These are phyloP conservation scores for Timema podura DNA, from an alignment of 2,888 invertebrate species.

Conservation along the genomic window DNA sequence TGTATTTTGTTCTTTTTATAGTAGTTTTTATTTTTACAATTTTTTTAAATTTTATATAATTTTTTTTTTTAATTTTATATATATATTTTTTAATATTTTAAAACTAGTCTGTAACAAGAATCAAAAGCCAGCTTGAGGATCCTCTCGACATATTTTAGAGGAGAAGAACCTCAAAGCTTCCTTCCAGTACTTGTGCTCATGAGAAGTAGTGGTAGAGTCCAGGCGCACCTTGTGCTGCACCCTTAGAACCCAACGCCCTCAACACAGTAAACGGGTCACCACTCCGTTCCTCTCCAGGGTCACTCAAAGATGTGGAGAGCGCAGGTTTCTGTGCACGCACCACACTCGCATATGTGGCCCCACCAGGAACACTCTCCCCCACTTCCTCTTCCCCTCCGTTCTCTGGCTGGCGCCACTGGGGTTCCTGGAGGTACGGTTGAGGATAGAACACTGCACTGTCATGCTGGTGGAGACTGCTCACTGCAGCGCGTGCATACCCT, in stretches of 20 bases:
- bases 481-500: conserved; percentile 35
- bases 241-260: conserved; percentile 48
- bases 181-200: conserved; percentile 35
- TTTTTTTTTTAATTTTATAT: conserved; percentile 16
- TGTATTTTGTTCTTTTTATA: conserved; percentile 19
- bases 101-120: too few relatives aligned
- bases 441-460: conserved; percentile 35
- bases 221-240: conserved; percentile 35
- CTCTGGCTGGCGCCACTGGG: conserved; percentile 29
- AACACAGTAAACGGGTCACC: conserved; percentile 49
- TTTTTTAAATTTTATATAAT: not conserved
- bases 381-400: conserved; percentile 27
- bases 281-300: conserved; percentile 11
- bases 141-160: too few relatives aligned
- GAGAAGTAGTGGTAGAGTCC: conserved; percentile 57
- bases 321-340: conserved; percentile 36
- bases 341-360: conserved; percentile 41
- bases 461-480: conserved; percentile 25
- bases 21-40: conserved; percentile 14
- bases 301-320: conserved; percentile 4
- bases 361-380: too few relatives aligned
- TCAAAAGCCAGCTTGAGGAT: too few relatives aligned
- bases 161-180: not conserved
- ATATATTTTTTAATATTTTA: too few relatives aligned
- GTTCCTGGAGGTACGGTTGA: conserved; percentile 31